Evolutionary conservation across 2,113 vertebrate species (phyloP).

Genomic region (Galeopterus variegatus): DNA sequence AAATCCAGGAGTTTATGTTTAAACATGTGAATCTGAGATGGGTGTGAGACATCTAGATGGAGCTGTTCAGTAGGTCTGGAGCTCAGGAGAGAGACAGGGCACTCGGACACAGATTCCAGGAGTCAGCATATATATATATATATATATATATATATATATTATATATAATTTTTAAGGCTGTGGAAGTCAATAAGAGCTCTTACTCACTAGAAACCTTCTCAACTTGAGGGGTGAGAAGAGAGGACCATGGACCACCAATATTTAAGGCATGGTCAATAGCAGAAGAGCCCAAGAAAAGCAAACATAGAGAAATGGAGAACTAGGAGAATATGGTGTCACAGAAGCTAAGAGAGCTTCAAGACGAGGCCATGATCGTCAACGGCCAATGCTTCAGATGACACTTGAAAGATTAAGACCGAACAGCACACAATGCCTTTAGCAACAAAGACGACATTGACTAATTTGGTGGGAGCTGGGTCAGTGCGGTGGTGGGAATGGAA

Average conservation of each 20-base stretch:
- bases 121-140: neutral
- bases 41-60: neutral
- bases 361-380: neutral
- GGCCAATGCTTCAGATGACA: neutral
- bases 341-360: neutral
- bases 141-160: no score
- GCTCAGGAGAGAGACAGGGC: neutral
- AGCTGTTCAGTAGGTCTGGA: neutral
- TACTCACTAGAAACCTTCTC: neutral
- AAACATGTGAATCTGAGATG: neutral
- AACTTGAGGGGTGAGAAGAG: neutral
- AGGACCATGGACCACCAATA: neutral
- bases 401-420: neutral
- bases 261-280: neutral
- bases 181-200: neutral
- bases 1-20: neutral
- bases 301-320: neutral
- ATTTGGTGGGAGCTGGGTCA: neutral
- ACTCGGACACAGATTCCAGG: neutral
- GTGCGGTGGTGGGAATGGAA: conserved; percentile 16
- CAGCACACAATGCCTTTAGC: neutral
- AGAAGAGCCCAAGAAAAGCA: neutral
- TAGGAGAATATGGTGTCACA: accelerated
- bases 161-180: neutral
- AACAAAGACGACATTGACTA: neutral